Base-by-base conservation (phyloP, 30 jellyfish, hydroid and myxozoan genomes). In the Pseudorhiza aurosa region DNA sequence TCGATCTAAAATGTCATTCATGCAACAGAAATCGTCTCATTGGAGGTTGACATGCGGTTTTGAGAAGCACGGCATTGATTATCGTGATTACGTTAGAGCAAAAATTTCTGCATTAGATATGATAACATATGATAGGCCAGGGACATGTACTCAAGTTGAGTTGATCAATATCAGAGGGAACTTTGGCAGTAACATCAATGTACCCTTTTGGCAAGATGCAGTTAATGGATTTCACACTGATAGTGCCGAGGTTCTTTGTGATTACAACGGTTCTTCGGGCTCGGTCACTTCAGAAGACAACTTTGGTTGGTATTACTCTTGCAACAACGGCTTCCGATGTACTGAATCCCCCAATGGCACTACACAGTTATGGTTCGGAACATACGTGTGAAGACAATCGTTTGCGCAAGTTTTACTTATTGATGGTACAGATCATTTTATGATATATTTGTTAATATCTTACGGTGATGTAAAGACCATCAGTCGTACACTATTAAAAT, bases 1-100 rank as follows among this genome's bases (percentile, higher is more conserved):
- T 28, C 7, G 30, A 19, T 4, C 6, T 7, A 64, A 18, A 7
- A 64, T 64, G 58, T 0, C 32, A 36, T 4, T 32, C 15, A 21
- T 64, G 36, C 29, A 11, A 26, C 17, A 7, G 1, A 2, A 19
- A 2, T 26, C 59, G 0, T 8, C 77, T 1, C 19, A 19, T 7
- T 64, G 77, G 77, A 64, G 77, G 35, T 5, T 18, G 2, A 64
- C 77, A 19, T 64, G 77, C 77, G 19, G 58, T 26, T 64, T 64
- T 36, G 30, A 10, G 53, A 42, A 0, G 9, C 12, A 4, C 29
- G 77, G 77, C 14, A 17, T 64, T 7, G 77, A 64, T 33, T 64
- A 64, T 22, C 77, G 77, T 3, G 77, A 64, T 32, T 64, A 64
- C 58, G 8, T 64, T 17, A 32, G 77, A 32, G 57, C 6, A 10